A percentile compares a stretch with the other conserved stretches of the same genome.
phyloP scores from a whole-genome alignment of 2,888 invertebrate genomes.

The Tyria jacobaeae region DNA sequence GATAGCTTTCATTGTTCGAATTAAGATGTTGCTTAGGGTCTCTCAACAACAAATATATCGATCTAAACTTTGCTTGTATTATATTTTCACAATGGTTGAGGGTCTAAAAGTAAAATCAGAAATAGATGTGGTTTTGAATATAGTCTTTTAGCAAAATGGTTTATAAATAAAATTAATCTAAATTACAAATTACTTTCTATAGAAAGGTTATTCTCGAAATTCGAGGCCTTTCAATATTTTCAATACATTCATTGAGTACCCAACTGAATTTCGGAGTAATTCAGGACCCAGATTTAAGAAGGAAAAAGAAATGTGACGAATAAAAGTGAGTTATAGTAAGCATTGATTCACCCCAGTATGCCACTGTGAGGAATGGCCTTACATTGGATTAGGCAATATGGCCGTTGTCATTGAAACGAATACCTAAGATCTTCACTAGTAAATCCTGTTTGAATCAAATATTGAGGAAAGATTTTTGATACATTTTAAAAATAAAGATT shows the following conservation, averaged over 20 bases:
- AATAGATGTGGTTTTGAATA: no score
- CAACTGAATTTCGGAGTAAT: constrained; percentile 6
- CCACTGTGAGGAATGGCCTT: constrained; percentile 33
- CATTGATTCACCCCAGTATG: constrained; percentile 27
- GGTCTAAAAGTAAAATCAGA: no score
- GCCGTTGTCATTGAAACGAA: constrained; percentile 26
- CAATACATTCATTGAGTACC: constrained; percentile 5
- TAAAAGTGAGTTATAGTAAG: constrained; percentile 29
- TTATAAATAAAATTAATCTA: not conserved
- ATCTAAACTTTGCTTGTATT: not conserved
- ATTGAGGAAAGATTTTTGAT: no score
- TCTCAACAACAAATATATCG: not conserved
- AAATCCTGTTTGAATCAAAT: constrained; percentile 2
- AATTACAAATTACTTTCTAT: not conserved
- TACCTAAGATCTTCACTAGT: constrained; percentile 24
- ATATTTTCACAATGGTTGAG: not conserved
- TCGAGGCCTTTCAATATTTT: not conserved
- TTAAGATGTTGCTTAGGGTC: not conserved
- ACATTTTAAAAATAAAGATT: no score
- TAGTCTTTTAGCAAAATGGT: not conserved
- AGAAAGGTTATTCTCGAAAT: not conserved
- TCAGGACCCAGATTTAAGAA: constrained; percentile 5
- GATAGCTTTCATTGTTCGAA: not conserved
- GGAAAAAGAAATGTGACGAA: constrained; percentile 15
- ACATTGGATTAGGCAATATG: constrained; percentile 27